Evolutionary conservation across 2,888 invertebrate genomes (phyloP).

Genomic region (Podabrus alpinus): DNA sequence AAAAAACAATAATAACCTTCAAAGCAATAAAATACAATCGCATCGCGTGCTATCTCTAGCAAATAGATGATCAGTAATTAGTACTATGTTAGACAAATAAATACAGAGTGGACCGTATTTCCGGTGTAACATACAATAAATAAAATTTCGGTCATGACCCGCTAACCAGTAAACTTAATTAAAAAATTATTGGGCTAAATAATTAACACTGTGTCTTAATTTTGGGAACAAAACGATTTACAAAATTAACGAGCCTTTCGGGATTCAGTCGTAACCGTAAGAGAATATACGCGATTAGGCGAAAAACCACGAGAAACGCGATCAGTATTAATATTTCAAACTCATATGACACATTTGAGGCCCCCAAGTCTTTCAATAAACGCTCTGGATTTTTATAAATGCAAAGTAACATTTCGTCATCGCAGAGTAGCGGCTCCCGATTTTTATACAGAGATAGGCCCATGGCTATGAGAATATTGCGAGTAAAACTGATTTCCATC

Average conservation of each 20-base stretch:
- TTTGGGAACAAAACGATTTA: background rate
- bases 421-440: background rate
- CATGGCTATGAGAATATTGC: background rate
- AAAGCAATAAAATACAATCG: background rate
- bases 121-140: too few species aligned
- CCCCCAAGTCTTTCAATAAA: background rate
- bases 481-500: background rate
- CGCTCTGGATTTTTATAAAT: background rate
- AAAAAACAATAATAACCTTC: background rate
- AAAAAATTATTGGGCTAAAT: background rate
- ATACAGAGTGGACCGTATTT: background rate
- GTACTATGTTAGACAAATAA: background rate
- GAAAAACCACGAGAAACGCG: background rate
- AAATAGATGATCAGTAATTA: background rate
- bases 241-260: background rate
- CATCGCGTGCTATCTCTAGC: background rate
- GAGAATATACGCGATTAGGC: background rate
- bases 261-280: background rate
- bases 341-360: background rate
- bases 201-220: background rate
- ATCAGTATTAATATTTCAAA: background rate
- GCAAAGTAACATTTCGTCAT: background rate
- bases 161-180: background rate
- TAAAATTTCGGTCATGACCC: background rate
- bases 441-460: background rate